Conservation (phyloP, 2,888 invertebrate species). For the Seira musarum region DNA sequence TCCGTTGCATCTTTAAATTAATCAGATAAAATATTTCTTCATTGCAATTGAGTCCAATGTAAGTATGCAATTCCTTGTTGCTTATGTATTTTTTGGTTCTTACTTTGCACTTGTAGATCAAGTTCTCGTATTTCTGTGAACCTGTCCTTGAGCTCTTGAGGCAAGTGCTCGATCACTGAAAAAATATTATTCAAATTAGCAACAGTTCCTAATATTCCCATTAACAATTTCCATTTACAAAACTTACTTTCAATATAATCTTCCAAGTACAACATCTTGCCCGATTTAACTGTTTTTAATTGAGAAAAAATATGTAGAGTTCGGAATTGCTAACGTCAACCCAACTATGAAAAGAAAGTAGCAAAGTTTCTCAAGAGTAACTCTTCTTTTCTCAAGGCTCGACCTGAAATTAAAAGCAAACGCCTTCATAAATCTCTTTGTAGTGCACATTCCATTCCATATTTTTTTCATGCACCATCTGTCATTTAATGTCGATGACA, state of each 20-base stretch:
- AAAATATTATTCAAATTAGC: too few species aligned
- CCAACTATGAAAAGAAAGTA: too few species aligned
- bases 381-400: too few species aligned
- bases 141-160: conserved; percentile 95
- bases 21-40: neutral
- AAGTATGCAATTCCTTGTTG: too few species aligned
- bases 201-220: too few species aligned
- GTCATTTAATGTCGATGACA: neutral
- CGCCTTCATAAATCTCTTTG: conserved; percentile 7
- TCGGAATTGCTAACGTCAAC: too few species aligned
- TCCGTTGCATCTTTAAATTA: conserved; percentile 87
- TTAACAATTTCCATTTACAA: too few species aligned
- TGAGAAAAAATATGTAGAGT: too few species aligned
- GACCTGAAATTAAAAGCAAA: neutral
- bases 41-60: neutral
- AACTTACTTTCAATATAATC: conserved; percentile 98
- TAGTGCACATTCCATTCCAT: neutral
- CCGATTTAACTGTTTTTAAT: too few species aligned
- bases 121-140: conserved; percentile 99
- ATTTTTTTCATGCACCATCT: neutral
- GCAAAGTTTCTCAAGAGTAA: too few species aligned
- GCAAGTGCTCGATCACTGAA: conserved; percentile 80
- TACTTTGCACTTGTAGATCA: conserved; percentile 98
- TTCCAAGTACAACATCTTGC: conserved; percentile 94
- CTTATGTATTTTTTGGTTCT: conserved; percentile 71